Evolutionary conservation across 2,888 invertebrate species (phyloP).

Genomic region (Oligia strigilis): DNA sequence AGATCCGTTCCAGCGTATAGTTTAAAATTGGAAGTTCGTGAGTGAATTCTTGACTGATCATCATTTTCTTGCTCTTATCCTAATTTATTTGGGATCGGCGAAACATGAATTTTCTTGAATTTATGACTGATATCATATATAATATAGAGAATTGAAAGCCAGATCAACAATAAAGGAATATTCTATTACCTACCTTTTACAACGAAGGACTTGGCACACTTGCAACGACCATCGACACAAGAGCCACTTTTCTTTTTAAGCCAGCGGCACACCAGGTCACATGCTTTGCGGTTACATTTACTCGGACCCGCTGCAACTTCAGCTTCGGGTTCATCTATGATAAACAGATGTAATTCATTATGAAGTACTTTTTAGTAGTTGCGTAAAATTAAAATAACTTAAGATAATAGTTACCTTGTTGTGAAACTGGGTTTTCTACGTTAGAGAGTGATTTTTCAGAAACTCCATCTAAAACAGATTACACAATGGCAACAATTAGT

Average conservation of each 20-base stretch:
- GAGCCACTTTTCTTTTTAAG: not conserved
- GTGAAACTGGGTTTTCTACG: not conserved
- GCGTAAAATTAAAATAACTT: not conserved
- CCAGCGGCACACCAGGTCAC: slow-evolving; percentile 4
- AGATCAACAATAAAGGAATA: not conserved
- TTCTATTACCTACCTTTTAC: not conserved
- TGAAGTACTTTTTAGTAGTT: not conserved
- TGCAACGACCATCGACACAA: slow-evolving; percentile 38
- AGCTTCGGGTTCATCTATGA: slow-evolving; percentile 18
- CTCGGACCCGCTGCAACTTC: not conserved
- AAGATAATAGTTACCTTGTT: not conserved
- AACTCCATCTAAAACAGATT: not conserved
- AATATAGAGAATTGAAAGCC: not conserved
- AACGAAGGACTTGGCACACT: slow-evolving; percentile 23
- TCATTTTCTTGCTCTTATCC: no score
- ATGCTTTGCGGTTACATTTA: slow-evolving; percentile 15
- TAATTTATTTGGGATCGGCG: no score
- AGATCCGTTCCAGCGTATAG: no score
- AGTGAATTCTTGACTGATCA: no score
- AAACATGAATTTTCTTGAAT: not conserved
- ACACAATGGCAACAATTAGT: not conserved
- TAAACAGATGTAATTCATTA: not conserved
- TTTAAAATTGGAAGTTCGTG: no score
- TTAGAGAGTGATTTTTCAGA: not conserved
- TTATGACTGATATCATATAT: not conserved